Conservation (phyloP, 37 sponge, comb jelly and placozoan species). For the Axinella damicornis region DNA sequence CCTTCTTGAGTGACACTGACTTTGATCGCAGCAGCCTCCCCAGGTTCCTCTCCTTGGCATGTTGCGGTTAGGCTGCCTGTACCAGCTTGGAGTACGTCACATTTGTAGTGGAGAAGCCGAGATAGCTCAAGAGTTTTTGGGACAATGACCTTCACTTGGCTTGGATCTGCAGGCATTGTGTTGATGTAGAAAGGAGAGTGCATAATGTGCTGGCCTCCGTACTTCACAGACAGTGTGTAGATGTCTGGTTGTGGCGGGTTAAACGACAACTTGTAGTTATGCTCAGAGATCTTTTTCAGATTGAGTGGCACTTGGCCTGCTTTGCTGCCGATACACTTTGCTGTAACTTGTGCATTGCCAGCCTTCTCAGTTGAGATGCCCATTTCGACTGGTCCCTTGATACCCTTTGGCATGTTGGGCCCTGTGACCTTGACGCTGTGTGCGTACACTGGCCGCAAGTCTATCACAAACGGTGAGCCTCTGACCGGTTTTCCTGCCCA, state of each 20-base stretch:
- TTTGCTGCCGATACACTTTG: slow-evolving; percentile 20
- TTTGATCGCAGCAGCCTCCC: slow-evolving; percentile 12
- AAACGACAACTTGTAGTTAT: slow-evolving; percentile 43
- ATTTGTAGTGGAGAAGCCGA: slow-evolving; percentile 15
- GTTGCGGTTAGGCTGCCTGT: slow-evolving; percentile 53
- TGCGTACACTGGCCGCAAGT: slow-evolving; percentile 43
- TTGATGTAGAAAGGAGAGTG: slow-evolving; percentile 73
- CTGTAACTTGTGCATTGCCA: slow-evolving; percentile 45
- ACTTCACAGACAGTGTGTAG: slow-evolving; percentile 61
- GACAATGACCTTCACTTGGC: slow-evolving; percentile 48
- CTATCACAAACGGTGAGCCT: slow-evolving; percentile 71
- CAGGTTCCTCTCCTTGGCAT: slow-evolving; percentile 64
- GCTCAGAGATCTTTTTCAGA: neutral
- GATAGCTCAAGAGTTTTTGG: slow-evolving; percentile 38
- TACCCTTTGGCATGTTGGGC: slow-evolving; percentile 8
- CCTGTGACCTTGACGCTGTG: slow-evolving; percentile 38
- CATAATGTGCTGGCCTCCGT: slow-evolving; percentile 41
- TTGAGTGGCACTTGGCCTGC: slow-evolving; percentile 30
- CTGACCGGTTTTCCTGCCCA: slow-evolving; percentile 36
- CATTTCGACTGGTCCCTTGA: slow-evolving; percentile 18
- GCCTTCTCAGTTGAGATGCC: slow-evolving; percentile 27
- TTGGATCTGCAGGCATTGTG: slow-evolving; percentile 57
- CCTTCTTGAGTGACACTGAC: slow-evolving; percentile 26
- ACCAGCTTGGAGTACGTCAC: slow-evolving; percentile 72
- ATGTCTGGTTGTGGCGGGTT: slow-evolving; percentile 47